phyloP scores from a whole-genome alignment of 1,140 invertebrate genomes.

The Polyergus mexicanus region DNA sequence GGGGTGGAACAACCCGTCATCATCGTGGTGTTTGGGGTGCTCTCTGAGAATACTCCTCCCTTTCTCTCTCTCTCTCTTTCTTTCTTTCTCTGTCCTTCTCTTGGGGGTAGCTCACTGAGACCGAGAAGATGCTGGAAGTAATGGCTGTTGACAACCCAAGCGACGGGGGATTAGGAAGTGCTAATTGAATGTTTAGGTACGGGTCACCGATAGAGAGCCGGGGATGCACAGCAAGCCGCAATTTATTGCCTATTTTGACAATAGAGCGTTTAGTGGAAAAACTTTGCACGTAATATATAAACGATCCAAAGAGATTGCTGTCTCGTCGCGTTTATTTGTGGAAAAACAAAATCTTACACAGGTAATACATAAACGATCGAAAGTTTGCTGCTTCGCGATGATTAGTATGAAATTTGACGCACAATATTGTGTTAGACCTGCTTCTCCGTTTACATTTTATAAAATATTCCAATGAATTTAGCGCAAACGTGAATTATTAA shows the following conservation, averaged over 20 bases:
- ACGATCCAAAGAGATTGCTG: neutral
- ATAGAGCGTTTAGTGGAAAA: neutral
- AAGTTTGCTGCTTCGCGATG: neutral
- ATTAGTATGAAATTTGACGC: neutral
- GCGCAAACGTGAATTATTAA: too few relatives aligned
- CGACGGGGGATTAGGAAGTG: constrained; percentile 85
- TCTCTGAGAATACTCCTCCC: constrained; percentile 53
- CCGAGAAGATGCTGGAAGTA: constrained; percentile 86
- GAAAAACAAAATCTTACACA: too few relatives aligned
- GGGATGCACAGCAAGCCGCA: constrained; percentile 18
- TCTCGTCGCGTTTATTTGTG: too few relatives aligned
- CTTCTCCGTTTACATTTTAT: neutral
- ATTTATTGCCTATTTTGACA: constrained; percentile 65
- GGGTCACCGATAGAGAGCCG: constrained; percentile 55
- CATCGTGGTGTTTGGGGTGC: constrained; percentile 61
- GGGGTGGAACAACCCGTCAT: constrained; percentile 60
- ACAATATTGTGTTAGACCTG: neutral
- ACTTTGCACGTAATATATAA: neutral
- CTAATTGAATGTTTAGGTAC: constrained; percentile 86
- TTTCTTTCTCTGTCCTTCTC: neutral
- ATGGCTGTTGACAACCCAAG: constrained; percentile 85
- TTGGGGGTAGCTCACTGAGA: constrained; percentile 65
- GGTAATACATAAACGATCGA: neutral
- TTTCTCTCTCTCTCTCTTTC: constrained; percentile 22
- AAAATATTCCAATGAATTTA: too few relatives aligned